Evolutionary conservation across 2,797 vertebrate species (phyloP), one percentile per base, ranked within the genome.

Genomic region (Cetoscarus ocellatus): DNA sequence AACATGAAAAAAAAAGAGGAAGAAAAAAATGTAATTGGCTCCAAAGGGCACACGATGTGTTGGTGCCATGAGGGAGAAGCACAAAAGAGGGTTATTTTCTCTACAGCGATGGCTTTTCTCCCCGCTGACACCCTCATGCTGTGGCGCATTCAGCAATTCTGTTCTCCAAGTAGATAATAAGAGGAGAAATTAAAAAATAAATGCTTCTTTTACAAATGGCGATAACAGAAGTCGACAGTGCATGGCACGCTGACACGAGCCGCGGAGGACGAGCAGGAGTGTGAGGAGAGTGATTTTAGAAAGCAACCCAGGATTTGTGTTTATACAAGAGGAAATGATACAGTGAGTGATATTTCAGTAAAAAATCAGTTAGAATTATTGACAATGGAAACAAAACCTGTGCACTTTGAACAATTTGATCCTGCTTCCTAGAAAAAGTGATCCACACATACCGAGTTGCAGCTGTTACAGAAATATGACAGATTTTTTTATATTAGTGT

Each of bases 11-110:
- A 53, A 34, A 4, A 10, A 18, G n/a, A 5, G 10, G 8, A 1
- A 11, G 5, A 73, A 79, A 77, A 73, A 73, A 82, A 51, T 83
- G 82, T 94, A 93, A 95, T 94, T 93, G 91, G 87, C 85, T 94
- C 90, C 77, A 88, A 94, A 95, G 92, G 93, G 89, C 91, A 91
- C 51, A 70, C 59, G 53, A 81, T 81, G 84, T 88, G 83, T 92
- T 84, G 74, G 85, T 83, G 79, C 81, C 76, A 66, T 64, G 73
- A 72, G 70, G 80, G 84, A 83, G 70, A 61, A 87, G 76, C 86
- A 85, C 80, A 87, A 77, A 88, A 82, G 68, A 75, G 56, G 63
- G 68, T 82, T 85, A 76, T 85, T 86, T 85, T 75, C 77, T 82
- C 69, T 73, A 64, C 63, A 66, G 83, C 80, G 47, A 59, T 58